Conservation (phyloP, 2,113 vertebrate genomes). For the Castor canadensis region DNA sequence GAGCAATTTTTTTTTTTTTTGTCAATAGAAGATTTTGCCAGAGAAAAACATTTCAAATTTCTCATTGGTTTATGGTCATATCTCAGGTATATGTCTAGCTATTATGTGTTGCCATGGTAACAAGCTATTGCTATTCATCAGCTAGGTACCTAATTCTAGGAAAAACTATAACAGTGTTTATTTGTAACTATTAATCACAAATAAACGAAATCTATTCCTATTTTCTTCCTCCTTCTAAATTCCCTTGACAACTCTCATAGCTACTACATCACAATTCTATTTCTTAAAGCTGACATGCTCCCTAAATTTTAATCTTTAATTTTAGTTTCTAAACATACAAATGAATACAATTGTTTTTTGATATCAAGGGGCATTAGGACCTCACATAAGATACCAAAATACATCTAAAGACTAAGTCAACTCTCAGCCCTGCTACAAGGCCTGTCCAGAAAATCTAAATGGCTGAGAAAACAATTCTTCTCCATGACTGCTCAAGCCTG, state of each 20-base stretch:
- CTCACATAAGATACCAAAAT: not conserved
- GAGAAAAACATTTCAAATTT: constrained; percentile 24
- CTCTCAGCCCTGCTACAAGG: not conserved
- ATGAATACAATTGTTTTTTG: not conserved
- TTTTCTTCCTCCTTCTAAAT: not conserved
- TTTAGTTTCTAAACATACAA: constrained; percentile 3
- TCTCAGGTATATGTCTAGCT: not conserved
- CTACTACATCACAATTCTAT: not conserved
- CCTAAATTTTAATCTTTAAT: not conserved
- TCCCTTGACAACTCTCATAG: not conserved
- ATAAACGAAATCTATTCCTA: not conserved
- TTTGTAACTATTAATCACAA: no score
- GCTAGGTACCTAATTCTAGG: not conserved
- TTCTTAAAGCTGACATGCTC: not conserved
- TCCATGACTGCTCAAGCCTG: not conserved
- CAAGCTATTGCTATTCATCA: not conserved
- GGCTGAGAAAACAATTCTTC: not conserved
- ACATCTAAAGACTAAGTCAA: not conserved
- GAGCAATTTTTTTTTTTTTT: not conserved
- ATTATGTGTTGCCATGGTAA: not conserved
- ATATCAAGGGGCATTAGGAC: not conserved
- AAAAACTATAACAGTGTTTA: not conserved
- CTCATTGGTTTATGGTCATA: not conserved
- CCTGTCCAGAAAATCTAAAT: constrained; percentile 6
- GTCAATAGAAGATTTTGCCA: not conserved